These are phyloP conservation scores for Monoplex corrugatus DNA, from an alignment of 2,888 invertebrate genomes.

Conservation along the genomic window DNA sequence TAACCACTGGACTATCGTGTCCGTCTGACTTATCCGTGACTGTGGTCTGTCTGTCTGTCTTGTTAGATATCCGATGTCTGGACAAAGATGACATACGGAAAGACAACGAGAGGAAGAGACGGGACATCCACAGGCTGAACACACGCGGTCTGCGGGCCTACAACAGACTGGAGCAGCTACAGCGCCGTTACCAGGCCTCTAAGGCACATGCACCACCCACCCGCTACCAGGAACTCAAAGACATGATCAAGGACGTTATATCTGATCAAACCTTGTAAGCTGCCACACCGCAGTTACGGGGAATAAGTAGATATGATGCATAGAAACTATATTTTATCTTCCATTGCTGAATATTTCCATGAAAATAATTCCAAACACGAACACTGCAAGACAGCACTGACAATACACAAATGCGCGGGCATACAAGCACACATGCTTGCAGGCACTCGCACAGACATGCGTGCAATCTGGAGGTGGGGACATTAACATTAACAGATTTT, in stretches of 20 bases:
- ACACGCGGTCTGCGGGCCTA: slow-evolving; percentile 42
- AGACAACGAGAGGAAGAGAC: slow-evolving; percentile 56
- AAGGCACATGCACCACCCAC: slow-evolving; percentile 55
- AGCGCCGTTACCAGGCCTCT: slow-evolving; percentile 53
- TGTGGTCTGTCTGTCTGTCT: neutral
- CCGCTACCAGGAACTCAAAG: slow-evolving; percentile 54
- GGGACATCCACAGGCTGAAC: slow-evolving; percentile 48
- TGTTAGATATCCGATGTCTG: slow-evolving; percentile 35
- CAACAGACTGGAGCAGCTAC: slow-evolving; percentile 50
- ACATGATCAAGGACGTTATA: slow-evolving; percentile 55
- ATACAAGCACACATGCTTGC: no score
- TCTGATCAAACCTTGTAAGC: slow-evolving; percentile 38
- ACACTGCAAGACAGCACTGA: no score
- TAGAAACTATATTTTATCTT: no score
- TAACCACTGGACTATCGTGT: no score
- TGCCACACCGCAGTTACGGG: no score
- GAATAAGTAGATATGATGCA: no score
- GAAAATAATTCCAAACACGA: no score
- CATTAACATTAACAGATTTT: no score
- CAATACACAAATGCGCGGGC: no score
- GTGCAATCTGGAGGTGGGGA: no score
- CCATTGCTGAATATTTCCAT: no score
- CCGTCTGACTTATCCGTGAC: no score
- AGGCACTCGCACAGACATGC: neutral
- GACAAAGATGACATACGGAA: slow-evolving; percentile 52